A percentile compares a stretch with the other conserved stretches of the same genome.
These are phyloP conservation scores for Therioaphis trifolii DNA, from an alignment of 2,888 invertebrate species.

Conservation along the genomic window DNA sequence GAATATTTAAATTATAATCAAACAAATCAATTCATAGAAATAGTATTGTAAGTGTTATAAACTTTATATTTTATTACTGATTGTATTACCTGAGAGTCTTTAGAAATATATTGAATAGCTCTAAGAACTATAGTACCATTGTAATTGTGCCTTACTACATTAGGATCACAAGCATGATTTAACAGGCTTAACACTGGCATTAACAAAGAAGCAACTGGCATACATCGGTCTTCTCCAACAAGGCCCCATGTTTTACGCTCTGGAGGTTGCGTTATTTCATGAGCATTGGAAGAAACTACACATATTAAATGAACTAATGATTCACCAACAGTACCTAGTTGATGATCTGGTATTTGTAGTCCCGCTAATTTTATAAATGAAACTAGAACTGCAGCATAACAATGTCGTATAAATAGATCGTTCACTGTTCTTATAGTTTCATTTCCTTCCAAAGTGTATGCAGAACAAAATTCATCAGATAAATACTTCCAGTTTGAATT, in stretches of 20 bases:
- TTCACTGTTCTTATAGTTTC: slow-evolving; percentile 32
- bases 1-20: no score
- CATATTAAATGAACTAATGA: slow-evolving; percentile 54
- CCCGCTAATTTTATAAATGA: slow-evolving; percentile 11
- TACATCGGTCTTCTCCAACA: slow-evolving; percentile 64
- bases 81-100: slow-evolving; percentile 74
- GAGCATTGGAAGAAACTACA: slow-evolving; percentile 53
- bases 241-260: not conserved
- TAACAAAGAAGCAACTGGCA: slow-evolving; percentile 75
- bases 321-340: slow-evolving; percentile 45
- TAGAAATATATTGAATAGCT: slow-evolving; percentile 77
- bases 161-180: slow-evolving; percentile 90
- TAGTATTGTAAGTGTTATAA: no score
- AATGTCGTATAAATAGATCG: slow-evolving; percentile 38
- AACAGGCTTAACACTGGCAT: slow-evolving; percentile 83
- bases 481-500: slow-evolving; percentile 33
- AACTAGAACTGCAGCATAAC: slow-evolving; percentile 43
- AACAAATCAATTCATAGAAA: no score
- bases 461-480: slow-evolving; percentile 45
- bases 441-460: slow-evolving; percentile 49
- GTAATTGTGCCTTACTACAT: slow-evolving; percentile 77
- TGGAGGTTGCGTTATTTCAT: slow-evolving; percentile 17
- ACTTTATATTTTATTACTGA: no score
- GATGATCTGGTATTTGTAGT: slow-evolving; percentile 42
- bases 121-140: slow-evolving; percentile 70